These are phyloP conservation scores for Colostygia pectinataria DNA, from an alignment of 2,888 invertebrate species.

Conservation along the genomic window DNA sequence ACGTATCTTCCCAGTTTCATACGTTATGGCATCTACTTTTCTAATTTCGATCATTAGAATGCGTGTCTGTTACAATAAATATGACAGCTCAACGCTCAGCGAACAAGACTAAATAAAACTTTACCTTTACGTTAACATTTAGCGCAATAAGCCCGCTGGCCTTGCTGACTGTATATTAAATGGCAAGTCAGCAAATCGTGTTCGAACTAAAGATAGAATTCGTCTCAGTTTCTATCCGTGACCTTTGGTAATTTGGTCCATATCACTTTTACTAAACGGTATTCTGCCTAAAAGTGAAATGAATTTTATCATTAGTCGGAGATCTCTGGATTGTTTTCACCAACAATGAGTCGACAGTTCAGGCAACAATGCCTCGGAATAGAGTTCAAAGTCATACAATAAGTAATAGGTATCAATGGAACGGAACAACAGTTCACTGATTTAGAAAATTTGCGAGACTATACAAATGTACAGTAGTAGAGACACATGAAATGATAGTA, in stretches of 20 bases:
- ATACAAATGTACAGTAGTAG: conserved; percentile 2
- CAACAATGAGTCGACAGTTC: conserved; percentile 60
- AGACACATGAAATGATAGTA: not conserved
- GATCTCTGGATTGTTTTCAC: conserved; percentile 64
- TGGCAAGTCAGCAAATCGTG: conserved; percentile 6
- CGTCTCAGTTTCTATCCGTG: conserved; percentile 45
- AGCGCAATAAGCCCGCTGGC: too few species aligned
- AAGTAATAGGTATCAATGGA: conserved; percentile 10
- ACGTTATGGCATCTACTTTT: too few species aligned
- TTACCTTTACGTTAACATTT: too few species aligned
- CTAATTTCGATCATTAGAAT: too few species aligned
- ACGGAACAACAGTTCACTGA: conserved; percentile 8
- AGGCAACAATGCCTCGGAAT: conserved; percentile 30
- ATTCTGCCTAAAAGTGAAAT: conserved; percentile 62
- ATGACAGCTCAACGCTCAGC: too few species aligned
- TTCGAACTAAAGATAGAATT: conserved; percentile 38
- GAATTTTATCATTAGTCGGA: conserved; percentile 51
- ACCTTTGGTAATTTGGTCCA: conserved; percentile 57
- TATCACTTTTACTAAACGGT: conserved; percentile 59
- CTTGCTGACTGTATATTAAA: too few species aligned
- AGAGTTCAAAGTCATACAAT: conserved; percentile 28
- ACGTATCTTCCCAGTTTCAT: too few species aligned
- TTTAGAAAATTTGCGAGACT: conserved; percentile 15
- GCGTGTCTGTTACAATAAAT: too few species aligned
- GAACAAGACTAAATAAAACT: too few species aligned